phyloP scores from a whole-genome alignment of 2,888 invertebrate species.

The Orthonevra nobilis region DNA sequence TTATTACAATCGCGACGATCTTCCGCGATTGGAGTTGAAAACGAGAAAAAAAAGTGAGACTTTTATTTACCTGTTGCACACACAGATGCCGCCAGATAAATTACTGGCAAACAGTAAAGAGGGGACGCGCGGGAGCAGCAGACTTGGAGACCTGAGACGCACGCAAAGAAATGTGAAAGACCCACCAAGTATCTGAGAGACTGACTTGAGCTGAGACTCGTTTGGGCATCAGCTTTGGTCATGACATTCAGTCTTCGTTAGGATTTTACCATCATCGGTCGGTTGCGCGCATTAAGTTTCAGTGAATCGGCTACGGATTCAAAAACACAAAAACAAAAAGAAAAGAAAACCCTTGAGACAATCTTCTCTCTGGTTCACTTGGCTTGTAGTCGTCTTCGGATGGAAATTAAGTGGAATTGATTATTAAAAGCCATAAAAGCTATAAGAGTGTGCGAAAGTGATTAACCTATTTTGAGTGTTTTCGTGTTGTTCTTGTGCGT shows the following conservation, averaged over 20 bases:
- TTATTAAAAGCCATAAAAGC: slow-evolving; percentile 40
- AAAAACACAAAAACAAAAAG: neutral
- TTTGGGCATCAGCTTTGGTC: slow-evolving; percentile 58
- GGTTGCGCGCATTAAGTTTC: slow-evolving; percentile 33
- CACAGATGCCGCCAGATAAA: slow-evolving; percentile 21
- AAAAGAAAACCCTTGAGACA: neutral
- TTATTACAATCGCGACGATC: slow-evolving; percentile 2
- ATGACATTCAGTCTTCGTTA: slow-evolving; percentile 69
- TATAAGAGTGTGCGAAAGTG: slow-evolving; percentile 50
- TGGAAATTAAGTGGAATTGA: slow-evolving; percentile 60
- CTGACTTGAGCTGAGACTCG: slow-evolving; percentile 11
- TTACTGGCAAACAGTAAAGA: neutral
- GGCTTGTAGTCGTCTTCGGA: slow-evolving; percentile 12
- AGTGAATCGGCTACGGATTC: slow-evolving; percentile 25
- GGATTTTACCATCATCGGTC: slow-evolving; percentile 60
- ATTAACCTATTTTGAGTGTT: slow-evolving; percentile 60
- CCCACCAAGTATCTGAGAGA: slow-evolving; percentile 4
- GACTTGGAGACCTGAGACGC: neutral
- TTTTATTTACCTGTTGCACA: slow-evolving; percentile 24
- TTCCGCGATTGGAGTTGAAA: neutral
- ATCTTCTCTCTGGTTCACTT: slow-evolving; percentile 16
- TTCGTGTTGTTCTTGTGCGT: neutral
- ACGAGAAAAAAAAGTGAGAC: neutral
- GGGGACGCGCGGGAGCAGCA: neutral
- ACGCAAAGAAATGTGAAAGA: slow-evolving; percentile 29